Evolutionary conservation across 2,888 invertebrate species (phyloP).

Genomic region (Drosophila ochracea): DNA sequence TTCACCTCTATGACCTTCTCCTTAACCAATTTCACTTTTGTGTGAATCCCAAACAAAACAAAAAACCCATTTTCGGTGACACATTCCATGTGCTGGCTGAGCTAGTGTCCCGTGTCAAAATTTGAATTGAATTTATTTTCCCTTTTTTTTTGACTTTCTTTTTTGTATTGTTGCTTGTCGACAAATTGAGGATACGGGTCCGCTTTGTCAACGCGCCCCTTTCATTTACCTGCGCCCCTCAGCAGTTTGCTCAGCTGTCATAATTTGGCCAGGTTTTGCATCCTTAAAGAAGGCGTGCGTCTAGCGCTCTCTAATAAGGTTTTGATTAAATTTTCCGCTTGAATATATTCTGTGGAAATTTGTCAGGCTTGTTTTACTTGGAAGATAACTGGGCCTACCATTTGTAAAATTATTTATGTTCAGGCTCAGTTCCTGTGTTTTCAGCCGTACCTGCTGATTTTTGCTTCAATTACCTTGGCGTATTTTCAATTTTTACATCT

Average conservation of each 20-base stretch:
- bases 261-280: conserved; percentile 38
- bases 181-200: conserved; percentile 46
- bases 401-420: conserved; percentile 16
- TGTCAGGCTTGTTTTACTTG: conserved; percentile 44
- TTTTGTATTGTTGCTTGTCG: conserved; percentile 8
- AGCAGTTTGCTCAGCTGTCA: conserved; percentile 39
- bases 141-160: conserved; percentile 4
- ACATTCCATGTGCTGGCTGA: conserved; percentile 34
- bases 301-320: conserved; percentile 48
- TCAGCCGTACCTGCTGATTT: conserved; percentile 29
- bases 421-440: conserved; percentile 16
- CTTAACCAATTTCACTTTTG: conserved; percentile 38
- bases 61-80: conserved; percentile 42
- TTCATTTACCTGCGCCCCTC: conserved; percentile 1
- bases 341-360: conserved; percentile 46
- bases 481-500: conserved; percentile 34
- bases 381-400: conserved; percentile 29
- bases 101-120: conserved; percentile 48
- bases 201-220: conserved; percentile 35
- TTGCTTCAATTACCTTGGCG: conserved; percentile 53
- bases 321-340: conserved; percentile 73
- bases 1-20: conserved; percentile 6
- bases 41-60: conserved; percentile 12
- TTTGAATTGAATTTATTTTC: conserved; percentile 54
- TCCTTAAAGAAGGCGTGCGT: conserved; percentile 1